Base-by-base conservation (phyloP, 1,140 invertebrate genomes). In the Drosophila nannoptera region DNA sequence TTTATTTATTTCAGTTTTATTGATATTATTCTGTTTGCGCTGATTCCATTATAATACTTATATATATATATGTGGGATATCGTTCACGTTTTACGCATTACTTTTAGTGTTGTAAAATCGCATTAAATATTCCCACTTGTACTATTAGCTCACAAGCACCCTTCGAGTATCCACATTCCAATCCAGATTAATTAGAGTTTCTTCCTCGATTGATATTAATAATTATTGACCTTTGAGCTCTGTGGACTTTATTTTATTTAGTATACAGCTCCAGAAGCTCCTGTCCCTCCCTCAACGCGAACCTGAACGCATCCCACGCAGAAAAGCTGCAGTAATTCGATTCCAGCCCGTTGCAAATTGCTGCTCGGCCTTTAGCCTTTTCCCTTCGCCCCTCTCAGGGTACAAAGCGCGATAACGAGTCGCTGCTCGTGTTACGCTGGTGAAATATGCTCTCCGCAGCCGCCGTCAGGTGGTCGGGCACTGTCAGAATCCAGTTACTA, bases 11-110 rank as follows among this genome's bases (percentile, higher is more conserved):
- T 56, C 63, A 78, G 74, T 78, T 67, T 77, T 77, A 82, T 82
- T 82, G 70, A 70, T 80, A 81, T 77, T 86, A 86, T 86, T 80
- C 73, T 61, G 71, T 75, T 80, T 74, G 81, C 70, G 70, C 62
- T 77, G 62, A 75, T 69, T 77, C 67, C 61, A 86, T 84, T 84
- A 75, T 73, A 63, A 62, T 64, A 48, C 52, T 55, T 43, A 14
- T 11, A 38, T 38, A 38, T 8, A 38, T 75, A 77, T 69, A 72
- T 81, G 69, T 70, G 53, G 22, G 35, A 43, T 43, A 68, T 49
- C 49, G 40, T 45, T 38, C 55, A 33, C 72, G 61, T 55, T 78
- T 75, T 56, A 48, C 63, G 60, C 54, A 58, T 69, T 78, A 62
- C 40, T 45, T 42, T 72, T 75, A 70, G 54, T 53, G 54, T 33